Percentiles rank a stretch among this genome's conserved stretches.
Conservation (phyloP, 1,140 invertebrate genomes). For the Drosophila guanche region DNA sequence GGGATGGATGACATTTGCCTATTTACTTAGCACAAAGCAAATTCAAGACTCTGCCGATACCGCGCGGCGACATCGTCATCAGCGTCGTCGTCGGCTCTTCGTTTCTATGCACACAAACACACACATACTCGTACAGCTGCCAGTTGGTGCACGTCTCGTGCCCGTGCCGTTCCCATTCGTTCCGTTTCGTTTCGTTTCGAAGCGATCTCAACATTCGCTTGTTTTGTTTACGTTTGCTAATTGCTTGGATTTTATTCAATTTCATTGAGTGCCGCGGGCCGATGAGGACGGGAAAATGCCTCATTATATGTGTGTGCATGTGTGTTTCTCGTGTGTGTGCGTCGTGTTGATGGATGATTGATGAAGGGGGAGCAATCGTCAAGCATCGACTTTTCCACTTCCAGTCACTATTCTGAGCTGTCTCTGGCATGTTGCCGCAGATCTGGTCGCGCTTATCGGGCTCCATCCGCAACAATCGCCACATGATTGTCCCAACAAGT, state of each 20-base stretch:
- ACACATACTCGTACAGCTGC: too few relatives aligned
- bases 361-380: slow-evolving; percentile 11
- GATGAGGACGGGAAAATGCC: slow-evolving; percentile 36
- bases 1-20: slow-evolving; percentile 50
- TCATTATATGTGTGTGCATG: slow-evolving; percentile 29
- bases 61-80: slow-evolving; percentile 34
- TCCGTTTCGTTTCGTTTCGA: not conserved
- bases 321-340: not conserved
- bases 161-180: slow-evolving; percentile 3
- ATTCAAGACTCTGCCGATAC: slow-evolving; percentile 32
- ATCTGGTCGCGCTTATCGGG: slow-evolving; percentile 49
- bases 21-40: slow-evolving; percentile 67
- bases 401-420: slow-evolving; percentile 70
- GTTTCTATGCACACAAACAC: not conserved
- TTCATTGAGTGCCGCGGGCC: slow-evolving; percentile 66
- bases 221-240: slow-evolving; percentile 70
- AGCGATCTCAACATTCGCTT: slow-evolving; percentile 8
- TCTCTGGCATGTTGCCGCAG: slow-evolving; percentile 68
- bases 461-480: slow-evolving; percentile 52
- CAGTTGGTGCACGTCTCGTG: not conserved
- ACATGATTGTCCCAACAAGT: slow-evolving; percentile 42
- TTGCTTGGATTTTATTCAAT: slow-evolving; percentile 79
- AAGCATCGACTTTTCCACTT: slow-evolving; percentile 24
- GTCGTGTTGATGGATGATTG: slow-evolving; percentile 9
- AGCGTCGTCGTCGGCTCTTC: slow-evolving; percentile 13